Base-by-base conservation (phyloP, 2,888 invertebrate genomes). In the Deilephila elpenor region DNA sequence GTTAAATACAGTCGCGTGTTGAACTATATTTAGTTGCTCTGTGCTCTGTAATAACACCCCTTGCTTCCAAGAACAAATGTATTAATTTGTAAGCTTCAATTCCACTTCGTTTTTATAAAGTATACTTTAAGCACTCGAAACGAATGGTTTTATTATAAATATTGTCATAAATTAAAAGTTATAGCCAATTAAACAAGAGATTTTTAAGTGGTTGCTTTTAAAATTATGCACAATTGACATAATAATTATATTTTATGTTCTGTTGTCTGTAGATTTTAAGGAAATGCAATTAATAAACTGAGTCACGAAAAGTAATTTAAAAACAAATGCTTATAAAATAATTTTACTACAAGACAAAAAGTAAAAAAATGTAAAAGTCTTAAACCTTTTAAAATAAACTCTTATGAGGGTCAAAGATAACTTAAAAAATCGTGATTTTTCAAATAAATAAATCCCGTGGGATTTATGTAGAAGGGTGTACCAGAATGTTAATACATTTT, bases 1-100 rank as follows among this genome's bases (percentile, higher is more conserved):
- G 44, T 67, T 67, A 64, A 56, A 64, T 61, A 19, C 61, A 67
- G 67, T 67, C 51, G 67, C 67, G 67, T 67, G 67, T 25, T 67
- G 67, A 67, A 67, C 67, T 67, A 67, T 51, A 67, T 67, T 67
- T 67, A 67, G 67, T 67, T 25, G 51, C 67, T 67, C 51, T 51
- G 67, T 25, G 51, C 67, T 67, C 51, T 51, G 67, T 25, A 67
- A 67, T 67, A 67, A 51, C 67, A 67, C 67, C 67, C 67, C 44
- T 67, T 51, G 67, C 44, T 51, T 67, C 67, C 67, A 67, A 44
- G 67, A 67, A 67, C 51, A 67, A 67, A 67, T 67, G 67, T 67
- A 67, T 67, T 67, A 67, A 67, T 67, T 67, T 67, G 67, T 67
- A 25, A 67, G 51, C 51, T 67, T 67, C 6, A 56, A n/a, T 56